phyloP scores from a whole-genome alignment of 2,797 vertebrate species.

The Bryconaethiops microstoma region DNA sequence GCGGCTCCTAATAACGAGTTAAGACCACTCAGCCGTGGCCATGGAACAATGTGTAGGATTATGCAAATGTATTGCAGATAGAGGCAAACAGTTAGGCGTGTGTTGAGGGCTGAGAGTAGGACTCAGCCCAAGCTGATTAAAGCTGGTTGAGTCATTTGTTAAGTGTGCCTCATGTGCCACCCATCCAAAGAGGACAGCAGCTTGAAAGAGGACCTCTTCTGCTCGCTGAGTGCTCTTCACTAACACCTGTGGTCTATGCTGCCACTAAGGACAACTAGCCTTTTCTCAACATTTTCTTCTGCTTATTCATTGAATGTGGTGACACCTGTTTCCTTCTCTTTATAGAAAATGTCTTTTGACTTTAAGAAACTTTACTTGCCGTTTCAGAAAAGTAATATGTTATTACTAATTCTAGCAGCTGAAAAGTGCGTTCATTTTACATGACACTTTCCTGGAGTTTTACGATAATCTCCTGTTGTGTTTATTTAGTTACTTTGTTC shows the following conservation, averaged over 20 bases:
- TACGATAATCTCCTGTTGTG: slow-evolving; percentile 17
- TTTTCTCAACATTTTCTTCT: slow-evolving; percentile 34
- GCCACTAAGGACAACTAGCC: slow-evolving; percentile 37
- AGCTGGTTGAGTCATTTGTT: slow-evolving; percentile 69
- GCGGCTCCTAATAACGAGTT: slow-evolving; percentile 21
- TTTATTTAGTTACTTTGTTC: slow-evolving; percentile 19
- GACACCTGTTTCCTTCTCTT: slow-evolving; percentile 51
- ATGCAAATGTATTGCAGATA: slow-evolving; percentile 73
- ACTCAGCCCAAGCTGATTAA: slow-evolving; percentile 62
- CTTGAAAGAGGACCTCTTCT: slow-evolving; percentile 23
- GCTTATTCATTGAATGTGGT: slow-evolving; percentile 25
- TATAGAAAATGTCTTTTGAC: neutral
- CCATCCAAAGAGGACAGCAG: slow-evolving; percentile 17
- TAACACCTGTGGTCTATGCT: slow-evolving; percentile 54
- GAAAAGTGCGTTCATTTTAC: neutral
- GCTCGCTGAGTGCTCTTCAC: slow-evolving; percentile 29
- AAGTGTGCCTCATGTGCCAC: slow-evolving; percentile 45
- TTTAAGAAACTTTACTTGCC: slow-evolving; percentile 40
- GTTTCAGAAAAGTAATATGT: slow-evolving; percentile 35
- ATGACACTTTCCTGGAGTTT: neutral
- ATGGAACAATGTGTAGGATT: slow-evolving; percentile 68
- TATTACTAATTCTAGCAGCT: neutral
- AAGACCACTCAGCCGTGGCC: slow-evolving; percentile 29
- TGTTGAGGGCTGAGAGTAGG: slow-evolving; percentile 42
- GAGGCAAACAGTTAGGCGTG: slow-evolving; percentile 52